Conservation (phyloP, 2,888 invertebrate species). For the Rapana venosa region DNA sequence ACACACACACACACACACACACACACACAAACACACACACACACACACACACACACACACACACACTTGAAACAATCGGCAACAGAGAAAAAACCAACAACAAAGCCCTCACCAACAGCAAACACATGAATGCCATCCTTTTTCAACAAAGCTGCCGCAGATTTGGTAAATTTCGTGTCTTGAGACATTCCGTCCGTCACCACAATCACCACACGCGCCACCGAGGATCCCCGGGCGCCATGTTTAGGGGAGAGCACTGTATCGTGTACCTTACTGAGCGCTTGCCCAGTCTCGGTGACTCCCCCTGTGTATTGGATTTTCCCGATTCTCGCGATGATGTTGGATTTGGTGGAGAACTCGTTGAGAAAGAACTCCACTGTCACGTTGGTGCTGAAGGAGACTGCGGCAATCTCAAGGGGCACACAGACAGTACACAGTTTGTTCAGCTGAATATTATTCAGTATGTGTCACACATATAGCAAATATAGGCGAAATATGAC, state of each 20-base stretch:
- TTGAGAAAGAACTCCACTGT: constrained; percentile 29
- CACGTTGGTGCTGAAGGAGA: constrained; percentile 33
- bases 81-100: neutral
- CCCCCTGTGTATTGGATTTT: constrained; percentile 38
- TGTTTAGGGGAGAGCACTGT: constrained; percentile 12
- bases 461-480: too few relatives aligned
- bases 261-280: neutral
- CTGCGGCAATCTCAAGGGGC: neutral
- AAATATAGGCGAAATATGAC: too few relatives aligned
- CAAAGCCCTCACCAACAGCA: constrained; percentile 35
- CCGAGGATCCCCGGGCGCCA: constrained; percentile 8
- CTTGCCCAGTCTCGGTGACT: constrained; percentile 32
- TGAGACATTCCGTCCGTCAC: constrained; percentile 40
- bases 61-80: too few relatives aligned
- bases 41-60: too few relatives aligned
- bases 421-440: too few relatives aligned
- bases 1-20: too few relatives aligned
- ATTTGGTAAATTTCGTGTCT: neutral
- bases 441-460: too few relatives aligned
- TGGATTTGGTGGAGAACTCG: neutral
- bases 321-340: constrained; percentile 23
- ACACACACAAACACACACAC: too few relatives aligned
- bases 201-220: constrained; percentile 7
- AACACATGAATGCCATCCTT: constrained; percentile 16
- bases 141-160: constrained; percentile 20